Conservation (phyloP, 2,113 vertebrate genomes). For the Triplophysa siluroides region DNA sequence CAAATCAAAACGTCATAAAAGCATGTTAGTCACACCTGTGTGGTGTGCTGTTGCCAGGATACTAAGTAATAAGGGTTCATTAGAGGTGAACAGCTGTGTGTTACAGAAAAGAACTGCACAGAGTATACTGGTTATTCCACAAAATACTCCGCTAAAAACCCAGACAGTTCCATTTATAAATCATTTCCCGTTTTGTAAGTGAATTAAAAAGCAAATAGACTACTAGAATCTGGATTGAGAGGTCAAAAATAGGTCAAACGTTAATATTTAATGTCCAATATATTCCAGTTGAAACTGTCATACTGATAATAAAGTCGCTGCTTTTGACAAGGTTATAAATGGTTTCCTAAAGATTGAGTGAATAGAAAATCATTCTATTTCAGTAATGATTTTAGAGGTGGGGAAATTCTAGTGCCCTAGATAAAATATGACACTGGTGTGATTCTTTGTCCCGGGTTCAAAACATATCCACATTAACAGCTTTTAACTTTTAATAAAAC, state of each 20-base stretch:
- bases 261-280: slow-evolving; percentile 49
- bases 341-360: not conserved
- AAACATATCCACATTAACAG: too few relatives aligned
- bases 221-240: slow-evolving; percentile 24
- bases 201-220: not conserved
- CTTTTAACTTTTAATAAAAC: too few relatives aligned
- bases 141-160: not conserved
- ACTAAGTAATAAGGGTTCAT: slow-evolving; percentile 17
- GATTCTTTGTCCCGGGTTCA: too few relatives aligned
- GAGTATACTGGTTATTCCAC: not conserved
- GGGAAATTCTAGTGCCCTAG: too few relatives aligned
- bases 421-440: too few relatives aligned
- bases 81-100: slow-evolving; percentile 14
- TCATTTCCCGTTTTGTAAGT: not conserved
- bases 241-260: slow-evolving; percentile 48
- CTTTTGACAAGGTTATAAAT: not conserved
- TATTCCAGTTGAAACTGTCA: slow-evolving; percentile 15
- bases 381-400: too few relatives aligned
- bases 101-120: not conserved
- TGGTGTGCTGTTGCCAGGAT: slow-evolving; percentile 16
- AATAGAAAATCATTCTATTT: not conserved
- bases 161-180: not conserved
- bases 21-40: not conserved
- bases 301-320: not conserved
- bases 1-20: not conserved